Percentiles rank a stretch among this genome's conserved stretches.
Evolutionary conservation across 2,888 invertebrate species (phyloP).

Genomic region (Tipula vernalis): DNA sequence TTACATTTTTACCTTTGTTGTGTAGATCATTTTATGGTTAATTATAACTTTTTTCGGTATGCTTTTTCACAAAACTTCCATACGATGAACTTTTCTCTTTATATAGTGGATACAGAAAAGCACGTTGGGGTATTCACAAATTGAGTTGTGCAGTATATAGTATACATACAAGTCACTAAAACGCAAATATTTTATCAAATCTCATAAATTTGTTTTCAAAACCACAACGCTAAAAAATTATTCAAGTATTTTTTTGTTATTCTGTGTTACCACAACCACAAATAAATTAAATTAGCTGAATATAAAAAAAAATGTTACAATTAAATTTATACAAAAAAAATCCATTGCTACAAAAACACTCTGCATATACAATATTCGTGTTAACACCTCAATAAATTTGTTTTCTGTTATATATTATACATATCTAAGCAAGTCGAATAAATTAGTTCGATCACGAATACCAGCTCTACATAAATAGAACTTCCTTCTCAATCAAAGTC

Average conservation of each 20-base stretch:
- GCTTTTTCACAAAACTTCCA: not conserved
- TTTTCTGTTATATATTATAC: not conserved
- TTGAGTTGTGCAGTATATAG: not conserved
- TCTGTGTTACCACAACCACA: not conserved
- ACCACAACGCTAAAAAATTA: not conserved
- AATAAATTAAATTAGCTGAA: not conserved
- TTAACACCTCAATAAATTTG: not conserved
- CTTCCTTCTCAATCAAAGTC: not conserved
- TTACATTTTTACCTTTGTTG: too few relatives aligned
- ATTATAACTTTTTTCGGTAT: too few relatives aligned
- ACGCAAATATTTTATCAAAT: not conserved
- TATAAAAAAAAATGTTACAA: not conserved
- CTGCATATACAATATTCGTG: not conserved
- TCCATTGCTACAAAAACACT: not conserved
- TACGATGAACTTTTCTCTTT: not conserved
- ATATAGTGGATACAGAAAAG: too few relatives aligned
- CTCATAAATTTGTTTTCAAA: not conserved
- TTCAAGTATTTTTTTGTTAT: not conserved
- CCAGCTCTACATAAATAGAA: not conserved
- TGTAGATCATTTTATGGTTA: too few relatives aligned
- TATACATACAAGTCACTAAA: not conserved
- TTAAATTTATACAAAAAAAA: not conserved
- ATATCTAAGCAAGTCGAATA: not conserved
- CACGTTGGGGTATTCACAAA: not conserved
- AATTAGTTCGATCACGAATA: not conserved